Conservation (phyloP, 2,797 vertebrate genomes). For the Valencia hispanica region DNA sequence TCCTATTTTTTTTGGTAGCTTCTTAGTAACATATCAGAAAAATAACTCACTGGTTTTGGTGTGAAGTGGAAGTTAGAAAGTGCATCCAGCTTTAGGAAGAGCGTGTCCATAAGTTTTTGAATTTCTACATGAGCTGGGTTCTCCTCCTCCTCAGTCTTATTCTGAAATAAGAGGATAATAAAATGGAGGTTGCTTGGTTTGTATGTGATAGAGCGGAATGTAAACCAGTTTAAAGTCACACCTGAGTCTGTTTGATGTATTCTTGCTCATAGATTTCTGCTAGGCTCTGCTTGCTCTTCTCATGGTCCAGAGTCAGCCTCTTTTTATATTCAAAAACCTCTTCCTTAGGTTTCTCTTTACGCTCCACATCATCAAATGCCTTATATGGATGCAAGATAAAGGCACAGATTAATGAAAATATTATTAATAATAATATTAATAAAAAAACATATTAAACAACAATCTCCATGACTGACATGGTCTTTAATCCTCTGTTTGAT, state of each 20-base stretch:
- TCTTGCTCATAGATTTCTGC: constrained; percentile 97
- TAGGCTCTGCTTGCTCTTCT: constrained; percentile 96
- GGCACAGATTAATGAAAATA: not conserved
- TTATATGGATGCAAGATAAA: constrained; percentile 57
- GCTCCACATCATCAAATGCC: constrained; percentile 96
- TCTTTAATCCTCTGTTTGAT: constrained; percentile 98
- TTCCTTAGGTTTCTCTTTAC: constrained; percentile 96
- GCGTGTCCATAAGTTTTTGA: constrained; percentile 92
- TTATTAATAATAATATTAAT: not conserved
- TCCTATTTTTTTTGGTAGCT: rapidly evolving
- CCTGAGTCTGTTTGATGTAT: constrained; percentile 92
- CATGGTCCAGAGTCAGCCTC: constrained; percentile 91
- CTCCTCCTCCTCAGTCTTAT: constrained; percentile 89
- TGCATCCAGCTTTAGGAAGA: constrained; percentile 94
- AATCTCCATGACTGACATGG: constrained; percentile 78
- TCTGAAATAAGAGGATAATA: constrained; percentile 69
- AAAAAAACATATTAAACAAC: not conserved
- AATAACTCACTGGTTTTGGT: constrained; percentile 90
- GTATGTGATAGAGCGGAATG: not conserved
- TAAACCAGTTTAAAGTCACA: constrained; percentile 55
- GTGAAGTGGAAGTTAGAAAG: constrained; percentile 99
- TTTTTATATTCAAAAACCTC: constrained; percentile 95
- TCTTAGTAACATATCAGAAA: not conserved
- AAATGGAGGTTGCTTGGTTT: not conserved
- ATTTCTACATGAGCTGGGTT: constrained; percentile 94